These are phyloP conservation scores for Actinostola sp. DNA, from an alignment of 92 coral and sea anemone genomes.

Conservation along the genomic window DNA sequence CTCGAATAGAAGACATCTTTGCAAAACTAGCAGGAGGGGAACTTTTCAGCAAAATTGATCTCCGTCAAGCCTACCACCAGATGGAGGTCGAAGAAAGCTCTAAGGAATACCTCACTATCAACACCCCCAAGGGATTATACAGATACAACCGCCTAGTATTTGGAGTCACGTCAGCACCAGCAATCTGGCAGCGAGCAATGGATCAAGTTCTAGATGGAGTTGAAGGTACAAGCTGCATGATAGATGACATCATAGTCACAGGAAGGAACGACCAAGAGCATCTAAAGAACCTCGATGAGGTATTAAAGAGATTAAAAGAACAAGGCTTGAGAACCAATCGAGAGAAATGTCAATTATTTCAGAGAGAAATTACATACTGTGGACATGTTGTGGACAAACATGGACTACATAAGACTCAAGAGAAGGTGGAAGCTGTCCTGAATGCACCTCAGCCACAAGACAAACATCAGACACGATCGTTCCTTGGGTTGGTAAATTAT, in stretches of 20 bases:
- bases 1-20: constrained; percentile 57
- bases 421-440: constrained; percentile 42
- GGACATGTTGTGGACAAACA: constrained; percentile 36
- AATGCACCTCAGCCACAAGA: constrained; percentile 50
- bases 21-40: constrained; percentile 51
- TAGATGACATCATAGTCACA: constrained; percentile 50
- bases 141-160: constrained; percentile 61
- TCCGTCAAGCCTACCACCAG: constrained; percentile 51
- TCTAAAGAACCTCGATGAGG: constrained; percentile 39
- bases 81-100: constrained; percentile 59
- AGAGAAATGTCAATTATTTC: constrained; percentile 54
- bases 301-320: constrained; percentile 41
- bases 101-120: constrained; percentile 50
- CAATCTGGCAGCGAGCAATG: constrained; percentile 61
- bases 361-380: constrained; percentile 39
- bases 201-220: constrained; percentile 59
- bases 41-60: constrained; percentile 40
- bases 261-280: constrained; percentile 53
- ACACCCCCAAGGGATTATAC: constrained; percentile 64
- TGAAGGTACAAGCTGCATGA: constrained; percentile 46
- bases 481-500: constrained; percentile 52
- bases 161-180: constrained; percentile 59
- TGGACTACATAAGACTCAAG: constrained; percentile 53
- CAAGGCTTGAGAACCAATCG: constrained; percentile 51
- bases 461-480: constrained; percentile 46